phyloP scores from a whole-genome alignment of 2,888 invertebrate species.

The Drosophila nr. medialis region DNA sequence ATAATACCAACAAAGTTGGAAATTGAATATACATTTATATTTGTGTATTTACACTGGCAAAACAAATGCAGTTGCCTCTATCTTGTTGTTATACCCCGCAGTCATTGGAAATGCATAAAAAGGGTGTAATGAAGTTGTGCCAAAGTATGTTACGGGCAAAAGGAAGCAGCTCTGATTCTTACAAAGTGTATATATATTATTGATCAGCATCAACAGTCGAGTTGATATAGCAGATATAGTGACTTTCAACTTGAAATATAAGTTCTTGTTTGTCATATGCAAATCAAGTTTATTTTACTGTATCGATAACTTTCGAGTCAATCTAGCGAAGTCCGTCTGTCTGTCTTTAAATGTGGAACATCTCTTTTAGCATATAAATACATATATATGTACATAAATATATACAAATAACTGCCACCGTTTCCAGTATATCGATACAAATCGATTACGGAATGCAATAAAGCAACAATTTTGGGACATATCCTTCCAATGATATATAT shows the following conservation, averaged over 20 bases:
- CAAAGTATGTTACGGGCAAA: background rate
- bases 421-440: background rate
- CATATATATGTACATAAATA: background rate
- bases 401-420: background rate
- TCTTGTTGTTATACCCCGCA: background rate
- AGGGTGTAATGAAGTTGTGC: background rate
- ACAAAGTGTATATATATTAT: background rate
- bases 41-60: slow-evolving; percentile 44
- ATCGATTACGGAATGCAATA: background rate
- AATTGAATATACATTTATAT: slow-evolving; percentile 45
- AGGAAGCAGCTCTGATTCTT: background rate
- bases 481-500: background rate
- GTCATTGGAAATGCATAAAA: background rate
- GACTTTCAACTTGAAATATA: background rate
- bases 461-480: background rate
- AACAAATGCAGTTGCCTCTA: slow-evolving; percentile 42
- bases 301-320: background rate
- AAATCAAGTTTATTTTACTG: background rate
- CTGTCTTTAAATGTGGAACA: background rate
- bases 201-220: background rate
- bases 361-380: background rate
- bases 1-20: slow-evolving; percentile 18
- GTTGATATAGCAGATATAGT: no score
- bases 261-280: background rate
- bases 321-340: background rate